Percentiles rank a stretch among this genome's conserved stretches.
Evolutionary conservation across 2,113 vertebrate species (phyloP).

Genomic region (Ceyx melanurus): DNA sequence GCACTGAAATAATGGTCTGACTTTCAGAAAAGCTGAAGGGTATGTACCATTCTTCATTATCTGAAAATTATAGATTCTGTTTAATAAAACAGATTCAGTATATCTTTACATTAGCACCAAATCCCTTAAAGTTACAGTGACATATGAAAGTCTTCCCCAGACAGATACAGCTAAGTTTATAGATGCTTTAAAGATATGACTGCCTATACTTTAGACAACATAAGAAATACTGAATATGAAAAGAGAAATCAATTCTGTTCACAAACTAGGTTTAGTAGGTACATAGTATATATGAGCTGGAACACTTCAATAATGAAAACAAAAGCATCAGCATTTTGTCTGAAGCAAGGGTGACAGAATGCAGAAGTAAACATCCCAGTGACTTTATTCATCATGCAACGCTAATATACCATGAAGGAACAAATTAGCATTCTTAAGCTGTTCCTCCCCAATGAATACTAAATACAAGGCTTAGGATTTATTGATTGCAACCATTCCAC

Average conservation of each 20-base stretch:
- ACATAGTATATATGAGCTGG: neutral
- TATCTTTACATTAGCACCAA: neutral
- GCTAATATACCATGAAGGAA: slow-evolving; percentile 10
- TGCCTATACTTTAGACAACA: neutral
- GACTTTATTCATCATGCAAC: neutral
- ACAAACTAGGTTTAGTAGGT: neutral
- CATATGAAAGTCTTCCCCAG: neutral
- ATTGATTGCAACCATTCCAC: slow-evolving; percentile 18
- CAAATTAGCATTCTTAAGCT: neutral
- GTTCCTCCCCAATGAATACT: neutral
- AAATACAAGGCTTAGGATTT: neutral
- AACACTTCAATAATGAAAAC: neutral
- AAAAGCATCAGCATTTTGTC: neutral
- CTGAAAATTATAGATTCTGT: neutral
- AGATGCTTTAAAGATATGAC: neutral
- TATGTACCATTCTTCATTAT: neutral
- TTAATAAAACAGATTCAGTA: neutral
- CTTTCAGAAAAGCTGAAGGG: neutral
- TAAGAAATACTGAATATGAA: neutral
- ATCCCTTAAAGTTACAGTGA: neutral
- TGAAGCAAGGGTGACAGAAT: neutral
- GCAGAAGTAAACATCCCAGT: neutral
- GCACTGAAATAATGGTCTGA: neutral
- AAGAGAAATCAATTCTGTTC: neutral
- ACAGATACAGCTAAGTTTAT: neutral